phyloP scores from a whole-genome alignment of 2,113 vertebrate species.

The Bos taurus region DNA sequence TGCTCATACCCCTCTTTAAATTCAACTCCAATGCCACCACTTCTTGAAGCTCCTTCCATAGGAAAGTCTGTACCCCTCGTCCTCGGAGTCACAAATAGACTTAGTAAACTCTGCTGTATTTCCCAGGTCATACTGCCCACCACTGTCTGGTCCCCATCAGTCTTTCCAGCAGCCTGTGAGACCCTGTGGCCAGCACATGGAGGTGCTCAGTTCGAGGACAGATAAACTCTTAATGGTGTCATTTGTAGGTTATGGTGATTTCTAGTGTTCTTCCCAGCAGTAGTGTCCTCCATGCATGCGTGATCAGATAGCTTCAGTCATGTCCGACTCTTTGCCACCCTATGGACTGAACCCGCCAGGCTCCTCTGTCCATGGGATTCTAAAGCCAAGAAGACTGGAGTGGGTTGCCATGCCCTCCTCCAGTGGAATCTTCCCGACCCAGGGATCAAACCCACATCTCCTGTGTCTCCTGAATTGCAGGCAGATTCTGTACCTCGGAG shows the following conservation, averaged over 20 bases:
- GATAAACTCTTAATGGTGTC: background rate
- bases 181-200: background rate
- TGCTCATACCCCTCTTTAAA: background rate
- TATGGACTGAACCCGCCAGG: background rate
- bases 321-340: background rate
- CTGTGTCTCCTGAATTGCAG: background rate
- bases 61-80: background rate
- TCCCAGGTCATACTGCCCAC: background rate
- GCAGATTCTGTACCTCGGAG: background rate
- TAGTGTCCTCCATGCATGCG: accelerated
- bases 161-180: background rate
- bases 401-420: background rate
- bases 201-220: background rate
- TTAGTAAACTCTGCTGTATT: background rate
- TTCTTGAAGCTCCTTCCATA: background rate
- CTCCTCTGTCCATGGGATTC: background rate
- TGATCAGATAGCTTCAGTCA: background rate
- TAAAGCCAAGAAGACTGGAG: background rate
- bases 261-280: background rate
- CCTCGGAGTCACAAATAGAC: background rate
- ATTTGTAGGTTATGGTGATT: background rate
- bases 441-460: background rate
- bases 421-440: background rate
- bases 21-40: background rate
- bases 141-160: background rate